phyloP scores from a whole-genome alignment of 2,797 vertebrate species.

The Xiphorhynchus erythropygius region DNA sequence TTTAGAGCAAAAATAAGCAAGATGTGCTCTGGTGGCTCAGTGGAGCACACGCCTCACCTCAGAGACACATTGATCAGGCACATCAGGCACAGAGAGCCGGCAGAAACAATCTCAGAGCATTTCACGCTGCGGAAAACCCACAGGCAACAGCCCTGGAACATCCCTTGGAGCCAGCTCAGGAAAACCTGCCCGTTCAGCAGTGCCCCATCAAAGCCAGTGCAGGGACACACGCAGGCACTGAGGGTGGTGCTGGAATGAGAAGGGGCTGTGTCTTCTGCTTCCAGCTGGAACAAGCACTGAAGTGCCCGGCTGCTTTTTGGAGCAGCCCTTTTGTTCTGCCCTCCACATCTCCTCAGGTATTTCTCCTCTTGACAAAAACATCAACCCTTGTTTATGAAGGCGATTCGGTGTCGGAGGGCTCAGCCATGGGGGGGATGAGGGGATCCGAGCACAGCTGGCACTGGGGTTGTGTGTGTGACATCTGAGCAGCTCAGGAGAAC shows the following conservation, averaged over 20 bases:
- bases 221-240: not conserved
- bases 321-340: not conserved
- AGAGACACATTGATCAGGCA: not conserved
- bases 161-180: not conserved
- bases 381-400: not conserved
- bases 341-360: not conserved
- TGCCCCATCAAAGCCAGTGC: not conserved
- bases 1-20: slow-evolving; percentile 40
- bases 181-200: not conserved
- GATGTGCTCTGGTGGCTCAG: not conserved
- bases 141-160: slow-evolving; percentile 7
- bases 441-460: not conserved
- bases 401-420: fast-evolving
- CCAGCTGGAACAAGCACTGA: not conserved
- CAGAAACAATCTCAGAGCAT: slow-evolving; percentile 7
- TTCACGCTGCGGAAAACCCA: not conserved
- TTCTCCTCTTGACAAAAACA: not conserved
- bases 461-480: not conserved
- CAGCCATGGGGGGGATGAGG: not conserved
- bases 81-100: slow-evolving; percentile 16
- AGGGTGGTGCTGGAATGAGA: not conserved
- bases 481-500: not conserved
- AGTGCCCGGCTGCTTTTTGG: not conserved
- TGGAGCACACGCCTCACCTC: not conserved
- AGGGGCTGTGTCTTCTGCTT: not conserved